These are phyloP conservation scores for Cariama cristata DNA, from an alignment of 2,113 vertebrate genomes.

Conservation along the genomic window DNA sequence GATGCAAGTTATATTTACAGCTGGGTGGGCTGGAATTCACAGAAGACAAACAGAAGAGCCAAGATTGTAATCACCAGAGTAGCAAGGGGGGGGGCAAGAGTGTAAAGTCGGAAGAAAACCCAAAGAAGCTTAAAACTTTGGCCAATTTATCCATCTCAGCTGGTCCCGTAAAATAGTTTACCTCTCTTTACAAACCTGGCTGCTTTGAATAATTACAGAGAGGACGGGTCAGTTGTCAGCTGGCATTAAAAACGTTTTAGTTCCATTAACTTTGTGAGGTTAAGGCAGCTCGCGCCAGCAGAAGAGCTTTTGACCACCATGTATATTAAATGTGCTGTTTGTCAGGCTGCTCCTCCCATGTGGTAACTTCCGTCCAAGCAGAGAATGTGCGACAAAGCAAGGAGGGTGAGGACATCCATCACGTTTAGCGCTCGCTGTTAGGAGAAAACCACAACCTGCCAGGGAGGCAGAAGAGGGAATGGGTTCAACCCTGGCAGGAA, in stretches of 20 bases:
- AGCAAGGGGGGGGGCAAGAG: not conserved
- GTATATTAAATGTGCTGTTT: not conserved
- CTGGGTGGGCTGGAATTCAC: not conserved
- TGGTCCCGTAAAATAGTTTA: not conserved
- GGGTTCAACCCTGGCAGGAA: not conserved
- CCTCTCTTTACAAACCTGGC: not conserved
- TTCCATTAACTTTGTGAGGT: not conserved
- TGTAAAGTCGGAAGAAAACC: not conserved
- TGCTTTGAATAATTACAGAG: not conserved
- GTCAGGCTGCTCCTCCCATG: not conserved
- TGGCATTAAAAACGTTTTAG: not conserved
- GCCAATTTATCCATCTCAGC: not conserved
- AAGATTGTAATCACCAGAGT: not conserved
- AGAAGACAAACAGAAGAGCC: not conserved
- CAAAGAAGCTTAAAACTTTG: not conserved
- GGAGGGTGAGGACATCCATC: not conserved
- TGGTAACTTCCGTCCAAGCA: not conserved
- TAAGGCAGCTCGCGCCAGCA: not conserved
- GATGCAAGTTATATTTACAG: not conserved
- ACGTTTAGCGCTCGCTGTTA: not conserved
- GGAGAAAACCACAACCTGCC: constrained; percentile 7
- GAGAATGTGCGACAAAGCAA: not conserved
- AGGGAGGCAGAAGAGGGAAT: not conserved
- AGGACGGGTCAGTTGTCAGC: not conserved
- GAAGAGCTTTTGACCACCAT: not conserved